Evolutionary conservation across 2,797 vertebrate genomes (phyloP), one percentile per base, ranked within the genome.

Genomic region (Threskiornis aethiopicus): DNA sequence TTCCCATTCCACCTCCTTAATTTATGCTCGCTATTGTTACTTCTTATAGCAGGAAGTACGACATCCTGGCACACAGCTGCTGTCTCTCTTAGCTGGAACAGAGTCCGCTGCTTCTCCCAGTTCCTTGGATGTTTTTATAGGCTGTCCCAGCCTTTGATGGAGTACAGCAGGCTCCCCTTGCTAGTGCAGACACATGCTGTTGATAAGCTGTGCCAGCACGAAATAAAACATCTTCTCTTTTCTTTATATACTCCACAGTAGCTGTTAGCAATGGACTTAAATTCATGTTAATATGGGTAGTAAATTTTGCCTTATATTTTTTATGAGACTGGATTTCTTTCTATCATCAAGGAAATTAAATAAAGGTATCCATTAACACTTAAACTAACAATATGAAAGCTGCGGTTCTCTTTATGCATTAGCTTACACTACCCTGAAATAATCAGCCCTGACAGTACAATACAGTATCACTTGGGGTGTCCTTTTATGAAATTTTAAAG

Each of bases 211-310:
- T 76, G 84, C 94, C 81, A 92, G 82, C 79, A 65, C 59, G 69
- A 88, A 97, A 84, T 95, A 95, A 95, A 96, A 93, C 88, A 90
- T 85, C 67, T 82, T 66, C 75, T 77, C 62, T 66, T 87, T 70
- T 83, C 84, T 90, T 83, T 87, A 87, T 77, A 82, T 54, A 73
- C 39, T 84, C 54, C 25, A 19, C 64, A 39, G 49, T 67, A 94
- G 62, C 78, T 82, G 58, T 49, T 87, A 92, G 85, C 78, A 72
- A 39, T 55, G 54, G 52, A 47, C 54, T 90, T 84, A 91, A 87
- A 80, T 94, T 96, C 49, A 41, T 47, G 46, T 69, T 80, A 83
- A 95, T 51, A 72, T 11, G 21, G 33, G 61, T 35, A 83, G 65
- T 66, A 91, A 87, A 89, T 93, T 84, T 78, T 85, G 57, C 72